Percentiles rank a stretch among this genome's conserved stretches.
These are phyloP conservation scores for Larimichthys crocea DNA, from an alignment of 2,113 vertebrate genomes.

Conservation along the genomic window DNA sequence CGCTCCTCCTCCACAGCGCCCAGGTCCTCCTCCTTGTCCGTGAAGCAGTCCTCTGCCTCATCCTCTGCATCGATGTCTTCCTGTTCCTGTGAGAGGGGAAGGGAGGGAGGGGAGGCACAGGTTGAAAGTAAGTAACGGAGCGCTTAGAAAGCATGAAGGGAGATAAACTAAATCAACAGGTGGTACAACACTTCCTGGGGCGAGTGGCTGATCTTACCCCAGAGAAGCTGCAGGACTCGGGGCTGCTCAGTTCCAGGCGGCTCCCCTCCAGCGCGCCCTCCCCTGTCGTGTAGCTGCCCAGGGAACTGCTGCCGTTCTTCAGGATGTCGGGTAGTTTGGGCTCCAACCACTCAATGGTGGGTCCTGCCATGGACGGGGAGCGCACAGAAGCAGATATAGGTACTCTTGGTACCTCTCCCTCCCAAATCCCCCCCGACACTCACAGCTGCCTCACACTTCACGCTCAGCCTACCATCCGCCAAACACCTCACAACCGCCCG, in stretches of 20 bases:
- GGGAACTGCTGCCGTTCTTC: slow-evolving; percentile 90
- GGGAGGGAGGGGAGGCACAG: not conserved
- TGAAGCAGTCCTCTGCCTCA: slow-evolving; percentile 89
- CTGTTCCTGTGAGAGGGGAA: slow-evolving; percentile 84
- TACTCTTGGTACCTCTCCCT: slow-evolving; percentile 84
- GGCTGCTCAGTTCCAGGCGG: slow-evolving; percentile 83
- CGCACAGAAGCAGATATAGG: slow-evolving; percentile 85
- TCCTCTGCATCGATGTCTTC: slow-evolving; percentile 93
- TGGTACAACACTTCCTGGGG: not conserved
- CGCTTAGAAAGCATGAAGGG: not conserved
- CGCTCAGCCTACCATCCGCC: slow-evolving; percentile 11
- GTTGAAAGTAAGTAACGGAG: not conserved
- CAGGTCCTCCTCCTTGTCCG: slow-evolving; percentile 92
- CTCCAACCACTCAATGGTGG: slow-evolving; percentile 96
- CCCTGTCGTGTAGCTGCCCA: slow-evolving; percentile 85
- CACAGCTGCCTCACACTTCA: slow-evolving; percentile 15
- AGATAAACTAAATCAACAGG: not conserved
- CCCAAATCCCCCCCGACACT: slow-evolving; percentile 44
- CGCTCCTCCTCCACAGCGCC: slow-evolving; percentile 96
- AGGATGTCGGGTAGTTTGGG: slow-evolving; percentile 94
- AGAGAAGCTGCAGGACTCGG: slow-evolving; percentile 87
- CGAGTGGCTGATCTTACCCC: slow-evolving; percentile 86
- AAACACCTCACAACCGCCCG: slow-evolving; percentile 7
- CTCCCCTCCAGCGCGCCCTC: slow-evolving; percentile 83
- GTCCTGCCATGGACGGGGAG: slow-evolving; percentile 84